These are phyloP conservation scores for Lytechinus variegatus DNA, from an alignment of 35 echinoderm and acorn worm genomes.

Conservation along the genomic window DNA sequence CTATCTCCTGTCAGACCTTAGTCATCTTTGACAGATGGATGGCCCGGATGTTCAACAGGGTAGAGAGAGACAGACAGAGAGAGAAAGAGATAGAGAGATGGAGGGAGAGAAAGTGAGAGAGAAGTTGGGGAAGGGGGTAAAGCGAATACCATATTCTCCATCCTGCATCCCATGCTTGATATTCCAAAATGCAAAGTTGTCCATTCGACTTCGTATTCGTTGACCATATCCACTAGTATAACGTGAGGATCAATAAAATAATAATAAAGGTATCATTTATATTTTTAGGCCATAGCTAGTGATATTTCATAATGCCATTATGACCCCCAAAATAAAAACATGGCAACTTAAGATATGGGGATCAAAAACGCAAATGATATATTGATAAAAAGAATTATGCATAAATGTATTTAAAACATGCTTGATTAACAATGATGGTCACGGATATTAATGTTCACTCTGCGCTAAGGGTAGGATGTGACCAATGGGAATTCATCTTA, in stretches of 20 bases:
- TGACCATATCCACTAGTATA: neutral
- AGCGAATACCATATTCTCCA: neutral
- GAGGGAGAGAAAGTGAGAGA: too few relatives aligned
- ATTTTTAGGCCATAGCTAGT: too few relatives aligned
- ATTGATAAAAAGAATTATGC: neutral
- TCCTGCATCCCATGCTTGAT: neutral
- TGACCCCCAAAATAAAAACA: neutral
- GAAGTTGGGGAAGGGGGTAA: too few relatives aligned
- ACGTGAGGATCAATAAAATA: too few relatives aligned
- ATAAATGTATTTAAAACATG: too few relatives aligned
- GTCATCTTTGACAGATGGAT: constrained; percentile 56
- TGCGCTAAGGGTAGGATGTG: neutral
- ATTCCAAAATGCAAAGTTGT: neutral
- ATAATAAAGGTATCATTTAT: too few relatives aligned
- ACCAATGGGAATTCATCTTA: neutral
- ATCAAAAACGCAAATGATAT: neutral
- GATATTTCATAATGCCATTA: too few relatives aligned
- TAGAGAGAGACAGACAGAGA: neutral
- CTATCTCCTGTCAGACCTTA: constrained; percentile 54
- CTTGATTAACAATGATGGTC: too few relatives aligned
- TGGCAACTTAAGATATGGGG: neutral
- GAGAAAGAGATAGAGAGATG: too few relatives aligned
- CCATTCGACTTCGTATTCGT: neutral
- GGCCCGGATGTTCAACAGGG: constrained; percentile 39
- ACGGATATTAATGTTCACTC: neutral